These are phyloP conservation scores for Hemistola chrysoprasaria DNA, from an alignment of 2,888 invertebrate species.

Conservation along the genomic window DNA sequence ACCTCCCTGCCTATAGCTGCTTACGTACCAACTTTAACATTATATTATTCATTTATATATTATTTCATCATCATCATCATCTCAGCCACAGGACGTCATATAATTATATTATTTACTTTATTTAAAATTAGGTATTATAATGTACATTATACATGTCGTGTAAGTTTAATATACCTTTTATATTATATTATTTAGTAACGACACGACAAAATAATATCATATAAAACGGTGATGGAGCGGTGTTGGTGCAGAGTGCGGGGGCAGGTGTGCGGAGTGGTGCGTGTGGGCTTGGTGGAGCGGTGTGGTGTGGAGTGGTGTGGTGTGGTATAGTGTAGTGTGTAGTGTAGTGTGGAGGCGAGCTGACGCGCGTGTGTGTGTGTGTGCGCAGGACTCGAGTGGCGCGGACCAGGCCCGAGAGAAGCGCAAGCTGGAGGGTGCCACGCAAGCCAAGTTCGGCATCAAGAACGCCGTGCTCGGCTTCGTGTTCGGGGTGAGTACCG, in stretches of 20 bases:
- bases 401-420: conserved; percentile 85
- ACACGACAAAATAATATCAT: too few relatives aligned
- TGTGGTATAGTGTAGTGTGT: too few relatives aligned
- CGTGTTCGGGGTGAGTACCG: conserved; percentile 89
- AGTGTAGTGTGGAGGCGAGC: conserved; percentile 30
- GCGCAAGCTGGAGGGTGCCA: conserved; percentile 86
- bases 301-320: conserved; percentile 31
- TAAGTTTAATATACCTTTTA: too few relatives aligned
- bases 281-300: conserved; percentile 19
- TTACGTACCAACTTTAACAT: too few relatives aligned
- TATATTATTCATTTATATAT: too few relatives aligned
- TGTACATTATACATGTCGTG: too few relatives aligned
- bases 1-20: too few relatives aligned
- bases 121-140: too few relatives aligned
- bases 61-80: too few relatives aligned
- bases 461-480: conserved; percentile 91
- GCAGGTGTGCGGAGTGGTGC: conserved; percentile 31
- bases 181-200: too few relatives aligned
- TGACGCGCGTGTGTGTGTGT: conserved; percentile 42
- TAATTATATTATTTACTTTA: too few relatives aligned
- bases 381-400: conserved; percentile 61
- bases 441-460: conserved; percentile 85
- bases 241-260: conserved; percentile 20
- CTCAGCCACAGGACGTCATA: too few relatives aligned
- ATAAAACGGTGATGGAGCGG: conserved; percentile 4